Percentiles rank a stretch among this genome's conserved stretches.
Conservation (phyloP, 2,113 vertebrate genomes). For the Clinocottus analis region DNA sequence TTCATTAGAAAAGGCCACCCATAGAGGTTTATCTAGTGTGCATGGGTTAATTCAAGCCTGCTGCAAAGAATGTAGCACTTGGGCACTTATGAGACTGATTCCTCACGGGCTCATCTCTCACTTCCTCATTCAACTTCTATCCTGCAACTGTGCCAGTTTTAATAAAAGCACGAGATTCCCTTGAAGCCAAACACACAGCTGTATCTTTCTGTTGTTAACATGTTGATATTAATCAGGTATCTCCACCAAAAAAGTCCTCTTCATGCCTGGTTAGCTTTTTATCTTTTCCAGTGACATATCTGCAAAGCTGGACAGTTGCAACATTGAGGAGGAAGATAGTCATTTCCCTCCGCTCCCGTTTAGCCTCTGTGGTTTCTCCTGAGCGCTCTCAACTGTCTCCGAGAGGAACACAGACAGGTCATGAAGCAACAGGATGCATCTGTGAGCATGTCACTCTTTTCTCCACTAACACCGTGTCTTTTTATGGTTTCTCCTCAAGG, state of each 20-base stretch:
- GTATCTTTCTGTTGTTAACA: background rate
- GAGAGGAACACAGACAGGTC: conserved; percentile 52
- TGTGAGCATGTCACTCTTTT: conserved; percentile 40
- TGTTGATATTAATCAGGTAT: background rate
- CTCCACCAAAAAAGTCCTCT: background rate
- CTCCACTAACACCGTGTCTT: background rate
- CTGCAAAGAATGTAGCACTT: background rate
- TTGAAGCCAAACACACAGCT: conserved; percentile 1
- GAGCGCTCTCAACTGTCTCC: conserved; percentile 35
- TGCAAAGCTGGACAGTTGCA: conserved; percentile 24
- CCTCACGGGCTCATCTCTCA: conserved; percentile 2
- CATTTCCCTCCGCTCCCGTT: conserved; percentile 47
- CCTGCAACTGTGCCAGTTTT: conserved; percentile 18
- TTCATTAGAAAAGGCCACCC: background rate
- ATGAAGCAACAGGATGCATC: conserved; percentile 73
- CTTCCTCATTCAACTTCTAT: conserved; percentile 16
- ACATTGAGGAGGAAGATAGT: conserved; percentile 30
- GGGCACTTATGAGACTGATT: conserved; percentile 13
- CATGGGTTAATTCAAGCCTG: background rate
- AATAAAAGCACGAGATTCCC: conserved; percentile 32
- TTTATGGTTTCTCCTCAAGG: background rate
- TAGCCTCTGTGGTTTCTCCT: conserved; percentile 40
- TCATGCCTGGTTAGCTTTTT: background rate
- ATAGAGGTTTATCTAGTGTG: background rate
- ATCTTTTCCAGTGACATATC: conserved; percentile 2